Base-by-base conservation (phyloP, 2,113 vertebrate species). In the Uria lomvia region DNA sequence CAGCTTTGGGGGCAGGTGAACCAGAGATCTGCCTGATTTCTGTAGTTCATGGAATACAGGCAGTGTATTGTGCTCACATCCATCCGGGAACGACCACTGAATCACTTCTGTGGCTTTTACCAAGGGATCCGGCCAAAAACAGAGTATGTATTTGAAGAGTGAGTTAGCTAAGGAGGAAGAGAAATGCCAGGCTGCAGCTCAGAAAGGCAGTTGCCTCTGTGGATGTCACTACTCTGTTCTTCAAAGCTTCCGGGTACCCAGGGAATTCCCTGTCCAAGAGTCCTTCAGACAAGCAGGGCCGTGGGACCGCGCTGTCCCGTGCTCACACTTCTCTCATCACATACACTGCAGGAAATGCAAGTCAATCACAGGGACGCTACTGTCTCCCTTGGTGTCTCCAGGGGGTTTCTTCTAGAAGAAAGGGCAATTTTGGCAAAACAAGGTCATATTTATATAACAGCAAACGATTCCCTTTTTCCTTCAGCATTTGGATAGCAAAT, bases 261-360 rank as follows among this genome's bases (percentile, higher is more conserved):
- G 66, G 49, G 66, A 91, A 53, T 12, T 49, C 27, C 56, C 49
- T 65, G 50, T 62, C 45, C 66, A 70, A 38, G 27, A 68, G 52
- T 22, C 30, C 70, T 78, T 78, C 52, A 84, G 65, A 78, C 56
- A 71, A 55, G 60, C 21, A 85, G 52, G 10, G 30, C 40, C 3
- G 0, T 36, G 38, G 87, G 23, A 90, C 50, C 9, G 0, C 72
- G 38, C 3, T 9, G 56, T 21, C 20, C 47, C 30, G 17, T 2
- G 0, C 40, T 56, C 77, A 52, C 40, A n/a, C 1, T 1, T 42
- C 58, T 55, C 47, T 70, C 47, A n/a, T 40, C 13, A 5, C 55
- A 52, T 11, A 23, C 5, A 27, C 42, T 20, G 16, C 23, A 62
- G 60, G 49, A 91, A 78, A 75, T 26, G 17, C n/a, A 90, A 63